Percentiles rank a stretch among this genome's conserved stretches.
phyloP scores from a whole-genome alignment of 1,140 invertebrate species.

The Diachasma alloeum region DNA sequence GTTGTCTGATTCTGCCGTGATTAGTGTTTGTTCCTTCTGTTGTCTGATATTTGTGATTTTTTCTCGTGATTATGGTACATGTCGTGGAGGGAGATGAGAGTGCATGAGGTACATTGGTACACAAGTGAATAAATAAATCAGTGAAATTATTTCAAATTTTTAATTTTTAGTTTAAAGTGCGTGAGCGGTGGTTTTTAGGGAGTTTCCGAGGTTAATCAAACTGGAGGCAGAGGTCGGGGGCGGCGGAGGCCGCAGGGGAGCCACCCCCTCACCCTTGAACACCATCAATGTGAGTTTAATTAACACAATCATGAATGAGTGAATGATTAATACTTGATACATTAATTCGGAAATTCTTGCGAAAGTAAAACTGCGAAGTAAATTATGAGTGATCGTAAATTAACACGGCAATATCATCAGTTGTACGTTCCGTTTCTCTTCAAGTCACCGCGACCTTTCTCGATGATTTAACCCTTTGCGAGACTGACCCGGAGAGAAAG shows the following conservation, averaged over 20 bases:
- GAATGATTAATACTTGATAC: background rate
- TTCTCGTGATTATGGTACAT: background rate
- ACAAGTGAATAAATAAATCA: background rate
- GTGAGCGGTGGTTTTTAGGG: slow-evolving; percentile 1
- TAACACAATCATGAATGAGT: background rate
- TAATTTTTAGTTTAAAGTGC: slow-evolving; percentile 4
- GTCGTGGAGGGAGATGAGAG: background rate
- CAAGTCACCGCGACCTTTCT: slow-evolving; percentile 11
- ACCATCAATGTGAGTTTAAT: slow-evolving; percentile 59
- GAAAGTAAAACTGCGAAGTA: slow-evolving; percentile 5
- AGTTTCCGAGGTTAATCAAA: slow-evolving; percentile 42
- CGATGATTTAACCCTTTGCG: slow-evolving; percentile 22
- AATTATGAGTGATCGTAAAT: slow-evolving; percentile 4
- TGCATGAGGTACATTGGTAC: background rate
- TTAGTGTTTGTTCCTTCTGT: background rate
- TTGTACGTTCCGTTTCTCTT: background rate
- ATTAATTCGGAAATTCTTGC: slow-evolving; percentile 24
- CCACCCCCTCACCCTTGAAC: slow-evolving; percentile 53
- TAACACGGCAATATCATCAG: background rate
- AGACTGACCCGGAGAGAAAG: background rate
- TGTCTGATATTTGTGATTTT: background rate
- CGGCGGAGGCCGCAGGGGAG: slow-evolving; percentile 54
- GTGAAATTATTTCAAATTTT: background rate
- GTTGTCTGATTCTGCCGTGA: background rate
- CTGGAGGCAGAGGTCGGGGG: slow-evolving; percentile 60